A percentile compares a stretch with the other conserved stretches of the same genome.
Conservation (phyloP, 2,113 vertebrate species). For the Crocuta crocuta region DNA sequence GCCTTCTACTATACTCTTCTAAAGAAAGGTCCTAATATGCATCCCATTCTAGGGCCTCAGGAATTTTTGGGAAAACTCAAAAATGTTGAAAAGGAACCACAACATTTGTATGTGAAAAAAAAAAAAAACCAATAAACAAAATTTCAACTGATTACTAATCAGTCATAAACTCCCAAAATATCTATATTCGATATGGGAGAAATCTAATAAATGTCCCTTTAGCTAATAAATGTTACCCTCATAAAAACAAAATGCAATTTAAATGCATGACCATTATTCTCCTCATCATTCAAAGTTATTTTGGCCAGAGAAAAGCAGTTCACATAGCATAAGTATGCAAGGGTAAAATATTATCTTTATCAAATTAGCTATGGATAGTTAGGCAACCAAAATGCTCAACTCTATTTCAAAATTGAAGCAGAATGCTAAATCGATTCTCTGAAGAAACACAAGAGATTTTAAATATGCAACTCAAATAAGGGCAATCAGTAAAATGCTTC, state of each 20-base stretch:
- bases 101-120: not conserved
- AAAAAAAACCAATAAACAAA: not conserved
- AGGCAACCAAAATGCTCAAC: slow-evolving; percentile 18
- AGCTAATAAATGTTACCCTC: not conserved
- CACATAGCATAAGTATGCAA: not conserved
- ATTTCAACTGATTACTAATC: slow-evolving; percentile 7
- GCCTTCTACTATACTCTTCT: not conserved
- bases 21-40: slow-evolving; percentile 4
- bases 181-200: not conserved
- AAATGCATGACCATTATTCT: not conserved
- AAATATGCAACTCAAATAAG: slow-evolving; percentile 14
- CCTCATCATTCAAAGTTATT: slow-evolving; percentile 29
- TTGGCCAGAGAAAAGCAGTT: not conserved
- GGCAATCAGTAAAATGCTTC: not conserved
- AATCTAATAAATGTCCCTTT: not conserved
- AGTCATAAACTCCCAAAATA: not conserved
- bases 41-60: not conserved
- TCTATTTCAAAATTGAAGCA: slow-evolving; percentile 20
- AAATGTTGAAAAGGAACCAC: slow-evolving; percentile 21
- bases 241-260: slow-evolving; percentile 47
- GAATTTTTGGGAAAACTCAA: slow-evolving; percentile 25
- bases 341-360: slow-evolving; percentile 40
- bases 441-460: slow-evolving; percentile 38
- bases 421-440: not conserved
- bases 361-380: not conserved